Base-by-base conservation (phyloP, 2,797 vertebrate species). In the Phylloscopus collybita region DNA sequence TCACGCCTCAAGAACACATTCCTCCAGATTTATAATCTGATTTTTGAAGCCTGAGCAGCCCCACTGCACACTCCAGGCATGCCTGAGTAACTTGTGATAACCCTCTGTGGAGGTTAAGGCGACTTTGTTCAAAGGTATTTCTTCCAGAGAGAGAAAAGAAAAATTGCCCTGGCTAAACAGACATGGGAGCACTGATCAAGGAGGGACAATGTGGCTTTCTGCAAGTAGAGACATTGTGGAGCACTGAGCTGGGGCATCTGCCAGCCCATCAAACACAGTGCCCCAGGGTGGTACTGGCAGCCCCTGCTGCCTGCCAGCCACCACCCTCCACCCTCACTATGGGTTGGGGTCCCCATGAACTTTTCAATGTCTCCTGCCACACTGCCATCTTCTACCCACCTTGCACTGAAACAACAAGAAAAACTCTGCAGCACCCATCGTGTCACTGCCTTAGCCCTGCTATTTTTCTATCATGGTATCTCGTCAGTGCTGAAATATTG, bases 21-120 rank as follows among this genome's bases (percentile, higher is more conserved):
- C 32, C n/a, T 95, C 50, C 51, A 75, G 25, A n/a, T 81, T 93
- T 70, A 73, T 84, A 90, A 88, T 86, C 70, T 85, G 64, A 86
- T 93, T 93, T 91, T 88, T 71, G 66, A 88, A 92, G 86, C 51
- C 88, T 93, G 56, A 94, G 56, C 67, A 92, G 70, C 53, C 30
- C 38, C 60, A 64, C 27, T 76, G 32, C 57, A 51, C 6, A 15
- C 66, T 80, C 40, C 49, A 93, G 76, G 57, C 2, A 1, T 34
- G 74, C 25, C 30, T 8, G 11, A 85, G 34, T 61, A 91, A 57
- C 34, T 67, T 73, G 30, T 20, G 64, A 75, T 53, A 70, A 81
- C 44, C 30, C 21, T 88, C 54, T 70, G 47, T 16, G 29, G 53
- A 92, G 82, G 49, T 64, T 61, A 81, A 85, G 32, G 42, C 47